Base-by-base conservation (phyloP, 2,797 vertebrate genomes). In the Dendrocincla tyrannina region DNA sequence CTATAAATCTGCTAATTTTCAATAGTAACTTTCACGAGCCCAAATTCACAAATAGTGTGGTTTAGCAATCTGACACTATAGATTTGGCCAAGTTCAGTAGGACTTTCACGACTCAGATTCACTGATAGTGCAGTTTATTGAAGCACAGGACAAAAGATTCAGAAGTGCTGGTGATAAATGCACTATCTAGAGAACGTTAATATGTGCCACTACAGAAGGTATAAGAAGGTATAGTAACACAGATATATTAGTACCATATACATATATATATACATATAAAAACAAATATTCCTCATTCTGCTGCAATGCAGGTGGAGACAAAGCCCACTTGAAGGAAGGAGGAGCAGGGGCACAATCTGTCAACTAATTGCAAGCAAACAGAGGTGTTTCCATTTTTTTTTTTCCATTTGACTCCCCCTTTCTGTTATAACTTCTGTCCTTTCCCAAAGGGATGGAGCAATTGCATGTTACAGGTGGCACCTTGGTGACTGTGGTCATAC, bases 381-480 rank as follows among this genome's bases (percentile, higher is more conserved):
- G 27, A 13, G 8, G 2, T 37, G 3, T 5, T 44, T 55, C 23
- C 7, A 7, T 7, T 55, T 81, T 46, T 46, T 30, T 18, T 1
- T n/a, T 18, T 18, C 28, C 5, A 3, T 14, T 17, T 7, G 14
- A 9, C 25, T 8, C 7, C 28, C 11, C 5, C 3, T 20, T 56
- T 50, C 3, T 24, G 33, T 83, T n/a, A 5, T 50, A 50, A 50
- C 8, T 39, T 70, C 37, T 39, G 14, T 5, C n/a, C 12, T 37
- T 70, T 64, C 37, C 11, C 4, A 52, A 58, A 83, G 14, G 8
- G 17, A 11, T 37, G 32, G 15, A 69, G n/a, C 3, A 37, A 22
- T 13, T 56, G 7, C n/a, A 2, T 2, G 4, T 18, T 16, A 22
- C 2, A 27, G 7, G 3, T 39, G 11, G 3, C 10, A 17, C 8